Conservation (phyloP, 2,113 vertebrate genomes). For the Phyllopteryx taeniolatus region DNA sequence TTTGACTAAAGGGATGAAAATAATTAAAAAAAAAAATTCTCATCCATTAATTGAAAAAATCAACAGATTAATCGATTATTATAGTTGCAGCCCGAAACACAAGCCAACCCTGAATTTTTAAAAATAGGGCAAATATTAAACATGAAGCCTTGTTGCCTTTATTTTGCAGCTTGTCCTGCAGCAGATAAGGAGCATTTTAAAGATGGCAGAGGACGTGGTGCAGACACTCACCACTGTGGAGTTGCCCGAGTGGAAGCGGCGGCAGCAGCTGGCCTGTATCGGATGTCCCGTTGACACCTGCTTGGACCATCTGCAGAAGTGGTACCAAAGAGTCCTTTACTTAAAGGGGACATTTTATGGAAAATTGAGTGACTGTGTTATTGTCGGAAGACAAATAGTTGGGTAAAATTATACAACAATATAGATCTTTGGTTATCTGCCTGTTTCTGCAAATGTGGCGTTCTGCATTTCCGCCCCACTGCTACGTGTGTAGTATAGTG, state of each 20-base stretch:
- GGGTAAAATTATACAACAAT: no score
- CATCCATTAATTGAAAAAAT: no score
- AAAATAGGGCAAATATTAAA: neutral
- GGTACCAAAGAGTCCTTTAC: slow-evolving; percentile 61
- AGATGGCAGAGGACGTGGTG: slow-evolving; percentile 68
- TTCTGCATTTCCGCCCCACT: no score
- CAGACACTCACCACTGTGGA: slow-evolving; percentile 77
- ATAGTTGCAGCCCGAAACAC: neutral
- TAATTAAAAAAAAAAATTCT: no score
- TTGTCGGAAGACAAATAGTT: no score
- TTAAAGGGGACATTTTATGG: neutral
- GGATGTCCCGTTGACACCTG: slow-evolving; percentile 81
- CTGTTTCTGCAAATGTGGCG: no score
- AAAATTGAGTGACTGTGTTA: no score
- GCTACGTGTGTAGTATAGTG: no score
- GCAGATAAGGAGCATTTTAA: slow-evolving; percentile 72
- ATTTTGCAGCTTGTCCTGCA: slow-evolving; percentile 74
- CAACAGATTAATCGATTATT: no score
- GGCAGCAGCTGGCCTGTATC: slow-evolving; percentile 88
- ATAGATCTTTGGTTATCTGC: no score
- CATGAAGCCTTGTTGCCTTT: neutral
- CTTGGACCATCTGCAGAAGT: slow-evolving; percentile 85
- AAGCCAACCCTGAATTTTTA: neutral
- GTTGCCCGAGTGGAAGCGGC: slow-evolving; percentile 85
- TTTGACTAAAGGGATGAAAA: no score